A percentile compares a stretch with the other conserved stretches of the same genome.
Evolutionary conservation across 2,888 invertebrate species (phyloP).

Genomic region (Drosophila borborema): DNA sequence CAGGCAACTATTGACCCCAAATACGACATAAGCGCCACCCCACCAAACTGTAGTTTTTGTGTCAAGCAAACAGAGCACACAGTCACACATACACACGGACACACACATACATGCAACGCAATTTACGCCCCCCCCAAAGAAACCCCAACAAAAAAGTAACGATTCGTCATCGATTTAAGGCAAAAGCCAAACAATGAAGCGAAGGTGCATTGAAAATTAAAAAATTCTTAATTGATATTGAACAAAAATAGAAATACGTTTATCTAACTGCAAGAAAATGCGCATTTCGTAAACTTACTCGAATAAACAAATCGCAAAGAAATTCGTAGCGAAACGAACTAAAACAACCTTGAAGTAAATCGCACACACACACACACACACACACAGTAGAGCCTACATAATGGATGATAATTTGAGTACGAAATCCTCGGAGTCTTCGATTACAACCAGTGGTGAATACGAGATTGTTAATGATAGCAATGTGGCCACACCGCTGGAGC

Average conservation of each 20-base stretch:
- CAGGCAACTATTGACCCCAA: slow-evolving; percentile 73
- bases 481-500: slow-evolving; percentile 82
- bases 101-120: slow-evolving; percentile 48
- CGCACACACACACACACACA: slow-evolving; percentile 21
- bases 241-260: slow-evolving; percentile 42
- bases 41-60: slow-evolving; percentile 57
- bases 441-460: slow-evolving; percentile 89
- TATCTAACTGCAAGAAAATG: slow-evolving; percentile 55
- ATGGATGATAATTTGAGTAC: slow-evolving; percentile 89
- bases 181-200: slow-evolving; percentile 71
- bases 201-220: slow-evolving; percentile 67
- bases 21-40: slow-evolving; percentile 64
- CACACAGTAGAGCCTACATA: slow-evolving; percentile 33
- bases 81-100: slow-evolving; percentile 8
- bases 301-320: slow-evolving; percentile 27
- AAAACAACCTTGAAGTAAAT: slow-evolving; percentile 60
- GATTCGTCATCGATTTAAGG: slow-evolving; percentile 83
- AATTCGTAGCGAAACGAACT: slow-evolving; percentile 32
- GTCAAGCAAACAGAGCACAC: slow-evolving; percentile 54
- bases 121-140: slow-evolving; percentile 74
- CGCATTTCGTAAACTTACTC: slow-evolving; percentile 51
- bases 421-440: slow-evolving; percentile 89
- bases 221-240: slow-evolving; percentile 51
- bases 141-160: slow-evolving; percentile 52
- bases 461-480: slow-evolving; percentile 88